Base-by-base conservation (phyloP, 2,797 vertebrate species). In the Galaxias olidus region DNA sequence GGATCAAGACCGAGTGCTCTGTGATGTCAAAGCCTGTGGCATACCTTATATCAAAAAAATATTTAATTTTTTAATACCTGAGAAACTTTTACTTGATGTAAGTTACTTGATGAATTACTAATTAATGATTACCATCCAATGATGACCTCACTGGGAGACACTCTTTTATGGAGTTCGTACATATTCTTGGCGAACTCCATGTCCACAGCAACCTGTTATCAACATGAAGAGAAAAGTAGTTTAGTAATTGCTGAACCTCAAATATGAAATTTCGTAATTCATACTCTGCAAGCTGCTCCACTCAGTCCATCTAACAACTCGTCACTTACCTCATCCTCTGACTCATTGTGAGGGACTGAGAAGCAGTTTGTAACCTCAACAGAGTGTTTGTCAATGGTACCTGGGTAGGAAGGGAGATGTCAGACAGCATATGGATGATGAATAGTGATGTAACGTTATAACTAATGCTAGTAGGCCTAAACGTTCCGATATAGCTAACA, bases 131-230 rank as follows among this genome's bases (percentile, higher is more conserved):
- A 97, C 96, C 96, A 99, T 80, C 98, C 98, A n/a, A 99, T 82
- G 79, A 99, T 99, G 77, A 98, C 94, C 80, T 99, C 98, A 30
- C 93, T 98, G 47, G 96, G 95, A 0, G 97, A 96, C 52, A 99
- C 97, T 72, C 98, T 95, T 90, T 98, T 99, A 86, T 99, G 98
- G 20, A 99, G 84, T 74, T 99, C 97, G 5, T 98, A 99, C 98
- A 99, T 99, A 87, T 99, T 99, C 89, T 99, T 99, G 20, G 98
- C 97, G 49, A 99, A 99, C 74, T 99, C 98, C 98, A 99, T 99
- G 79, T 99, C 98, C 66, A 99, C 97, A 5, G 97, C 97, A 69
- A 99, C 98, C 98, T 99, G 65, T 1, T 10, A 62, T 0, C 59
- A 9, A 46, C 58, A 14, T 66, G 19, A 14, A 9, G 0, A 30